Conservation (phyloP, 2,797 vertebrate genomes). For the Gallinago stenura region DNA sequence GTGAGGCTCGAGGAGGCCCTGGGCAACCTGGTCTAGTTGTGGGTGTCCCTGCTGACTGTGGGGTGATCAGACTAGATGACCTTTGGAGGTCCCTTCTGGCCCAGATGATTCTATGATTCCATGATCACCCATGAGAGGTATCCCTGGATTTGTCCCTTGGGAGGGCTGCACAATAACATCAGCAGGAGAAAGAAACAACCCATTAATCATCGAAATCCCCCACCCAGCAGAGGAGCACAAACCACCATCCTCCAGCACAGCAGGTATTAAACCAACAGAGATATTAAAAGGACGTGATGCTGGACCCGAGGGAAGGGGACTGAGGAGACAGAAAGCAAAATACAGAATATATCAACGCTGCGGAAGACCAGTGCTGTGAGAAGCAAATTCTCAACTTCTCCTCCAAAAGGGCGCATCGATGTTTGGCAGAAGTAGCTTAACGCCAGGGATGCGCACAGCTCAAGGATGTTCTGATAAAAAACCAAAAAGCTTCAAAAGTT, state of each 20-base stretch:
- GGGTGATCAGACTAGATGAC: too few species aligned
- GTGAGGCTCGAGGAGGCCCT: too few species aligned
- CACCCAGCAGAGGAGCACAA: not conserved
- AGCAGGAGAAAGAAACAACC: not conserved
- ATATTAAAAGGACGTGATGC: not conserved
- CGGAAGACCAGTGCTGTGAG: not conserved
- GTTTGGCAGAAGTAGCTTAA: not conserved
- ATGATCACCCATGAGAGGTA: not conserved
- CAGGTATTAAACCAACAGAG: not conserved
- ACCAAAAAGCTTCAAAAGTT: not conserved
- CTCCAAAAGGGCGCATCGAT: not conserved
- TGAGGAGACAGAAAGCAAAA: not conserved
- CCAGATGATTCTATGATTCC: too few species aligned
- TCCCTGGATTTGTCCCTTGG: not conserved
- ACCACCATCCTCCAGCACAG: not conserved
- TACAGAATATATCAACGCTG: fast-evolving
- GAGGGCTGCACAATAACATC: not conserved
- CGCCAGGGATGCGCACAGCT: fast-evolving
- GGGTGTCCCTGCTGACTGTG: too few species aligned
- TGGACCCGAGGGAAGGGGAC: not conserved
- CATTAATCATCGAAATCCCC: not conserved
- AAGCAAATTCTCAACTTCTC: not conserved
- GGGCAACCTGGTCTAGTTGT: too few species aligned
- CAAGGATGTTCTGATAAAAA: not conserved
- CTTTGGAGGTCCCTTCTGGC: too few species aligned